Conservation (phyloP, 2,113 vertebrate genomes). For the Boleophthalmus pectinirostris region DNA sequence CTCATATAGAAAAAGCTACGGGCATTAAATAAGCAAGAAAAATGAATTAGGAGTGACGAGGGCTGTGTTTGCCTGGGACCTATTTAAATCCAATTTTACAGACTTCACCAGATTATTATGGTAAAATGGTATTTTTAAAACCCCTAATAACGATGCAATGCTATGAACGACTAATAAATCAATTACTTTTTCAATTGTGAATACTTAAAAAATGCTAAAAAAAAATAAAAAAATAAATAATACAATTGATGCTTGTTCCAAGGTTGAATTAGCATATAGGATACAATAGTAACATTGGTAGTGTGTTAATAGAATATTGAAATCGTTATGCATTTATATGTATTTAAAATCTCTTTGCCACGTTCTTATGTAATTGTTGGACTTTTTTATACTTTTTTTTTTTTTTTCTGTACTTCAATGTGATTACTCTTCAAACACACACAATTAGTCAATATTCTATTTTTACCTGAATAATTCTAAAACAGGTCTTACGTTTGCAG, state of each 20-base stretch:
- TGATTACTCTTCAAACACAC: background rate
- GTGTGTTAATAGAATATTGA: background rate
- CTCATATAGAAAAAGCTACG: background rate
- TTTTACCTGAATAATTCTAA: background rate
- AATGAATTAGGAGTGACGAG: slow-evolving; percentile 3
- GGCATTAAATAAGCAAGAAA: slow-evolving; percentile 9
- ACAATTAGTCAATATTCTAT: background rate
- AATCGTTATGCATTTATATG: background rate
- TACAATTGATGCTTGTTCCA: background rate
- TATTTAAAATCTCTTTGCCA: too few species aligned
- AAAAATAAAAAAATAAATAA: background rate
- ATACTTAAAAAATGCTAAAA: background rate
- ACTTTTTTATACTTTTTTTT: too few species aligned
- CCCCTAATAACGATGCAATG: too few species aligned
- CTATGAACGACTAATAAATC: too few species aligned
- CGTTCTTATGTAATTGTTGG: too few species aligned
- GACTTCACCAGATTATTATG: background rate
- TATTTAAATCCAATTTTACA: background rate
- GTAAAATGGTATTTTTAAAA: background rate
- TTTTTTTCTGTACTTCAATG: background rate
- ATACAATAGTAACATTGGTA: background rate
- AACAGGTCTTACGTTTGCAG: slow-evolving; percentile 3
- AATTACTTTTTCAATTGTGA: too few species aligned
- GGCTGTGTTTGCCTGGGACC: background rate
- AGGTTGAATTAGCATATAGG: background rate